Evolutionary conservation across 1,140 invertebrate species (phyloP).

Genomic region (Sitodiplosis mosellana): DNA sequence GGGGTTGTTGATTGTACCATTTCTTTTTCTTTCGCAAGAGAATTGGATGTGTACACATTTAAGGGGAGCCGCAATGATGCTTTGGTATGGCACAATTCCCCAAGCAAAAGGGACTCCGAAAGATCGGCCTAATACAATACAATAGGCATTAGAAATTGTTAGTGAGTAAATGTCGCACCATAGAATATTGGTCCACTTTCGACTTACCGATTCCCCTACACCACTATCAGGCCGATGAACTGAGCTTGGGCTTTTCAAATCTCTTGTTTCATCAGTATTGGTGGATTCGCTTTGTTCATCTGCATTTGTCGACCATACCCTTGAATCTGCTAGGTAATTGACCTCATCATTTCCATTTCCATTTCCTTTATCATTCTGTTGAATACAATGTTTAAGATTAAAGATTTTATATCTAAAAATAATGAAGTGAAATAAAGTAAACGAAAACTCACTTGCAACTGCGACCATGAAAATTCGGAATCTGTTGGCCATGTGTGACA

Average conservation of each 20-base stretch:
- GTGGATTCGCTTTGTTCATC: not conserved
- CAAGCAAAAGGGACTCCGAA: not conserved
- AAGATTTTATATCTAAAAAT: not conserved
- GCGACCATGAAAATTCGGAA: constrained; percentile 6
- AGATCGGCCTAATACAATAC: not conserved
- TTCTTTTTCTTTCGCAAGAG: not conserved
- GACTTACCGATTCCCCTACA: constrained; percentile 3
- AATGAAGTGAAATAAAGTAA: not conserved
- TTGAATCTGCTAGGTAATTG: not conserved
- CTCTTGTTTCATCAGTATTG: not conserved
- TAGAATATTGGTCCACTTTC: no score
- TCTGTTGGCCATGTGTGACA: constrained; percentile 6
- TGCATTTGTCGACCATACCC: not conserved
- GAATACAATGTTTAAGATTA: not conserved
- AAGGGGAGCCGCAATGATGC: not conserved
- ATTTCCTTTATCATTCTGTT: not conserved
- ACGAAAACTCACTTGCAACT: constrained; percentile 2
- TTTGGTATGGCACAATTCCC: constrained; percentile 2
- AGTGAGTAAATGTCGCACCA: no score
- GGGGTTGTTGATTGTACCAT: not conserved
- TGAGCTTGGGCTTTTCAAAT: no score
- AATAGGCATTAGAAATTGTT: no score
- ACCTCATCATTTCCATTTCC: not conserved
- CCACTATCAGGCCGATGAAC: constrained; percentile 1
- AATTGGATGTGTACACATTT: not conserved